Percentiles rank a stretch among this genome's conserved stretches.
Evolutionary conservation across 2,113 vertebrate species (phyloP).

Genomic region (Haemorhous mexicanus): DNA sequence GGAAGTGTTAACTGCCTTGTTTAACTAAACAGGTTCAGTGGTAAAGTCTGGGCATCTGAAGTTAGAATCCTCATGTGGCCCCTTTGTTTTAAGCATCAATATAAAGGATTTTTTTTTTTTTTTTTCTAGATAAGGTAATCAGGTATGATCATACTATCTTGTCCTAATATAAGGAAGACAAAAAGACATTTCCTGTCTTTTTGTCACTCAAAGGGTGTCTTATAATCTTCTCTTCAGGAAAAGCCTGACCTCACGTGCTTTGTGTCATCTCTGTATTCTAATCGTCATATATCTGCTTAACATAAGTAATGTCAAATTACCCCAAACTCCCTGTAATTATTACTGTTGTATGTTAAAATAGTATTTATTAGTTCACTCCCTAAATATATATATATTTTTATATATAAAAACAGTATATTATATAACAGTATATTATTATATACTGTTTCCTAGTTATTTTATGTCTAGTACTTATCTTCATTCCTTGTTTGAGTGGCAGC

Average conservation of each 20-base stretch:
- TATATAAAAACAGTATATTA: too few relatives aligned
- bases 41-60: not conserved
- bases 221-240: not conserved
- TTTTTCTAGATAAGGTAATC: not conserved
- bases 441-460: not conserved
- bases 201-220: not conserved
- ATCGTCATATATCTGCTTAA: not conserved
- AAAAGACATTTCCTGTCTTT: not conserved
- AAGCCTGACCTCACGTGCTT: not conserved
- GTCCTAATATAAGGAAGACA: not conserved
- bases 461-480: not conserved
- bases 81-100: not conserved
- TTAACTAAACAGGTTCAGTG: not conserved
- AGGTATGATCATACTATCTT: not conserved
- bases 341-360: not conserved
- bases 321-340: not conserved
- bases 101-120: not conserved
- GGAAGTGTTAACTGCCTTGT: not conserved
- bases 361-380: not conserved
- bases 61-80: not conserved
- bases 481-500: not conserved
- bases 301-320: not conserved
- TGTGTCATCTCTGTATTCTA: not conserved
- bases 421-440: not conserved
- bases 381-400: not conserved